phyloP scores from a whole-genome alignment of 2,888 invertebrate genomes.

The Empis stercorea region DNA sequence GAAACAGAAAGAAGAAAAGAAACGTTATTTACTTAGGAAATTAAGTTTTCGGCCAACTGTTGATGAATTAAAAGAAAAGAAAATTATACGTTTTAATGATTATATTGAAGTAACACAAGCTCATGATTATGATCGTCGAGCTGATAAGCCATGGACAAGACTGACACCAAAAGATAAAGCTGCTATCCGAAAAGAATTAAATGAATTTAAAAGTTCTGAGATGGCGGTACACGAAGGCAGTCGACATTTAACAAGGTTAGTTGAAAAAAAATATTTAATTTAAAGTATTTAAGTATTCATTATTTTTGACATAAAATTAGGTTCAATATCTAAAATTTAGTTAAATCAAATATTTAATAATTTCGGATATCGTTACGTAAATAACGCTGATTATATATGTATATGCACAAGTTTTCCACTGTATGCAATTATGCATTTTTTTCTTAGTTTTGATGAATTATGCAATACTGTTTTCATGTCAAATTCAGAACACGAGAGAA shows the following conservation, averaged over 20 bases:
- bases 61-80: constrained; percentile 95
- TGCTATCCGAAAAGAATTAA: constrained; percentile 95
- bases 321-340: too few relatives aligned
- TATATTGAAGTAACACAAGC: constrained; percentile 98
- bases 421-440: too few relatives aligned
- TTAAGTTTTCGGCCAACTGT: constrained; percentile 98
- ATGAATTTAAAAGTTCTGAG: constrained; percentile 98
- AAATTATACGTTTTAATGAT: constrained; percentile 98
- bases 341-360: too few relatives aligned
- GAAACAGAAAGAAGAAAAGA: constrained; percentile 92
- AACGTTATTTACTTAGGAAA: constrained; percentile 87
- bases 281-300: too few relatives aligned
- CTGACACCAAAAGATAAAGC: constrained; percentile 99
- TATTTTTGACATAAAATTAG: too few relatives aligned
- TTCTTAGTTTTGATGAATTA: too few relatives aligned
- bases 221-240: constrained; percentile 99
- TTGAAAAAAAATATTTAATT: too few relatives aligned
- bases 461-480: too few relatives aligned
- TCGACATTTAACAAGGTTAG: constrained; percentile 84
- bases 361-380: too few relatives aligned
- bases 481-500: too few relatives aligned
- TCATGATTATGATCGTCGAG: constrained; percentile 94
- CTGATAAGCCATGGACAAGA: constrained; percentile 99
- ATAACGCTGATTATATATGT: too few relatives aligned
- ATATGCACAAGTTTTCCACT: too few relatives aligned